Percentiles rank a stretch among this genome's conserved stretches.
phyloP scores from a whole-genome alignment of 2,888 invertebrate species.

The Parelbella ahira region DNA sequence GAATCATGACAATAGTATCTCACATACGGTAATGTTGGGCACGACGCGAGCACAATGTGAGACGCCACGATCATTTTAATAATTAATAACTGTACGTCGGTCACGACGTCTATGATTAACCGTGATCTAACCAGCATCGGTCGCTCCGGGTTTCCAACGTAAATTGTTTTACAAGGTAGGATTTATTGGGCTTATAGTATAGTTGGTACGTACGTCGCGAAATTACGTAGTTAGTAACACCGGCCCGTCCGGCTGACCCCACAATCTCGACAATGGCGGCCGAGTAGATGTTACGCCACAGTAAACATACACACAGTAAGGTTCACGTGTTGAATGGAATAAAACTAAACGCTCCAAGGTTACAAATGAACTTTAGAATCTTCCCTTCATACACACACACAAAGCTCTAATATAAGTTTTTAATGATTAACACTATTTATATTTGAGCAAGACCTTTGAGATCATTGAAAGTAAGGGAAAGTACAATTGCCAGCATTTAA shows the following conservation, averaged over 20 bases:
- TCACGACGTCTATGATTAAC: conserved; percentile 64
- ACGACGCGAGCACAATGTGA: conserved; percentile 46
- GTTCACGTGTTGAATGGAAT: no score
- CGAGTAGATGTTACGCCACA: conserved; percentile 60
- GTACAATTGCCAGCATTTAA: no score
- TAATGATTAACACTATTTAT: no score
- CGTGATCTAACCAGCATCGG: conserved; percentile 51
- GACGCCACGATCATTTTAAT: conserved; percentile 61
- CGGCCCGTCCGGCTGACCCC: conserved; percentile 64
- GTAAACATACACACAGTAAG: conserved; percentile 31
- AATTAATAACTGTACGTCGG: conserved; percentile 64
- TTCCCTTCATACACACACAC: no score
- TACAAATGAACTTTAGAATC: no score
- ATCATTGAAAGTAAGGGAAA: no score
- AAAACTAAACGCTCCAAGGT: no score
- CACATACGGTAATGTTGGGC: conserved; percentile 37
- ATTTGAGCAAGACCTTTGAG: no score
- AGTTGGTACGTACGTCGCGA: conserved; percentile 55
- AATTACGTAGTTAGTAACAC: conserved; percentile 69
- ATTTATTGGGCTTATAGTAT: conserved; percentile 75
- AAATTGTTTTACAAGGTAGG: conserved; percentile 72
- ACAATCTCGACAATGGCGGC: conserved; percentile 78
- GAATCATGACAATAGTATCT: conserved; percentile 33
- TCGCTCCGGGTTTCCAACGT: conserved; percentile 43
- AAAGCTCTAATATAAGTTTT: no score